Percentiles rank a stretch among this genome's conserved stretches.
Conservation (phyloP, 92 coral and sea anemone species). For the Phenganax subtilis region DNA sequence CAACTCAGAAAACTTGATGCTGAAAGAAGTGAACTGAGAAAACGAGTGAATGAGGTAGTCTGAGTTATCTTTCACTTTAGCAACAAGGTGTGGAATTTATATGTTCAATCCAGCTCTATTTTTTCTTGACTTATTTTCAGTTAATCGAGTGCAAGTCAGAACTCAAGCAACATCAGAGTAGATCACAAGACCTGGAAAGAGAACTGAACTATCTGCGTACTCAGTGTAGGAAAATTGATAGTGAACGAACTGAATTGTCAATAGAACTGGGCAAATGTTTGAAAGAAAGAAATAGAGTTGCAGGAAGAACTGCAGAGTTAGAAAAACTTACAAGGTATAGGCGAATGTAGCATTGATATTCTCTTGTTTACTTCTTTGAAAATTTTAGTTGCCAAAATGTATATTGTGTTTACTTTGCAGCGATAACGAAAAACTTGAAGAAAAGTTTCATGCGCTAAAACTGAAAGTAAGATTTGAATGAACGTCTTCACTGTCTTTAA, state of each 20-base stretch:
- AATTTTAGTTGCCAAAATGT: background rate
- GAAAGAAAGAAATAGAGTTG: constrained; percentile 84
- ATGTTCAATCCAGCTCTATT: background rate
- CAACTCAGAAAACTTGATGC: constrained; percentile 36
- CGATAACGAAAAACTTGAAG: constrained; percentile 70
- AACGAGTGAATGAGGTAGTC: constrained; percentile 36
- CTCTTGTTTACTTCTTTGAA: background rate
- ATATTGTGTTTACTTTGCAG: constrained; percentile 27
- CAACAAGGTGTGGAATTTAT: background rate
- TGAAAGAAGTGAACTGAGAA: constrained; percentile 33
- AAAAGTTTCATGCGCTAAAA: constrained; percentile 67
- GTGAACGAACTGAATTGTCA: constrained; percentile 70
- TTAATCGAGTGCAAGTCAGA: constrained; percentile 73
- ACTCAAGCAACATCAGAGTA: constrained; percentile 67
- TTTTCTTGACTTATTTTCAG: constrained; percentile 38
- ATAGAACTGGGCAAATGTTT: constrained; percentile 59
- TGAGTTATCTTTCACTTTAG: background rate
- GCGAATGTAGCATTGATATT: background rate
- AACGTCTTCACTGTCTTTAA: background rate
- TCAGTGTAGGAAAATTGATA: constrained; percentile 74
- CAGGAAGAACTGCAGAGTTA: constrained; percentile 75
- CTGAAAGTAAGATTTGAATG: constrained; percentile 52
- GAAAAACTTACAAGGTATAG: constrained; percentile 81
- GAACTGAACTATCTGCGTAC: constrained; percentile 77
- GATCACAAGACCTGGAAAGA: constrained; percentile 69